These are phyloP conservation scores for Rotaria socialis DNA, from an alignment of 2,888 invertebrate species.

Conservation along the genomic window DNA sequence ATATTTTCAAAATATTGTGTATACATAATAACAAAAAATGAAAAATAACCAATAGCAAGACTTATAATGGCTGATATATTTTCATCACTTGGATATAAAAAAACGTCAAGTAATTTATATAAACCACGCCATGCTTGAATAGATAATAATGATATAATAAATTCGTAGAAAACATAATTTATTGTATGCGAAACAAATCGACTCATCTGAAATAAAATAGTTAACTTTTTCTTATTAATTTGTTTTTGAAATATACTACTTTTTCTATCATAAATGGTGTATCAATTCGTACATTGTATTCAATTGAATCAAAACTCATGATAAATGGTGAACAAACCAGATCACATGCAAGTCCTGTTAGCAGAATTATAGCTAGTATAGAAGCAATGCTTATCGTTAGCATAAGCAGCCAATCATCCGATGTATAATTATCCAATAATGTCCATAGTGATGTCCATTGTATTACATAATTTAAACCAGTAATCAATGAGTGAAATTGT, in stretches of 20 bases:
- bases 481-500: neutral
- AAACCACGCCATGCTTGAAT: constrained; percentile 4
- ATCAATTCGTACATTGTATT: neutral
- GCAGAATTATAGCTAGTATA: neutral
- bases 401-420: neutral
- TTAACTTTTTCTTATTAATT: neutral
- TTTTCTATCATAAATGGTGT: constrained; percentile 6
- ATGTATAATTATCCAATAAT: neutral
- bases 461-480: neutral
- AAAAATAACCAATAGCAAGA: neutral
- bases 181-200: neutral
- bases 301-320: constrained; percentile 5
- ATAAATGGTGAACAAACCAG: constrained; percentile 20
- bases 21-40: constrained; percentile 11
- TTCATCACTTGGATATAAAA: constrained; percentile 19
- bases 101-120: neutral
- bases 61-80: neutral
- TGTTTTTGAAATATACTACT: neutral
- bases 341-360: neutral
- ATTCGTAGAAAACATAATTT: constrained; percentile 23
- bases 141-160: neutral
- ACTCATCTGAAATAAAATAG: constrained; percentile 10
- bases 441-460: constrained; percentile 18
- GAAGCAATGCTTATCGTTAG: neutral
- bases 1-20: neutral